A percentile compares a stretch with the other conserved stretches of the same genome.
Evolutionary conservation across 2,113 vertebrate genomes (phyloP).

Genomic region (Mesembrinibis cayennensis): DNA sequence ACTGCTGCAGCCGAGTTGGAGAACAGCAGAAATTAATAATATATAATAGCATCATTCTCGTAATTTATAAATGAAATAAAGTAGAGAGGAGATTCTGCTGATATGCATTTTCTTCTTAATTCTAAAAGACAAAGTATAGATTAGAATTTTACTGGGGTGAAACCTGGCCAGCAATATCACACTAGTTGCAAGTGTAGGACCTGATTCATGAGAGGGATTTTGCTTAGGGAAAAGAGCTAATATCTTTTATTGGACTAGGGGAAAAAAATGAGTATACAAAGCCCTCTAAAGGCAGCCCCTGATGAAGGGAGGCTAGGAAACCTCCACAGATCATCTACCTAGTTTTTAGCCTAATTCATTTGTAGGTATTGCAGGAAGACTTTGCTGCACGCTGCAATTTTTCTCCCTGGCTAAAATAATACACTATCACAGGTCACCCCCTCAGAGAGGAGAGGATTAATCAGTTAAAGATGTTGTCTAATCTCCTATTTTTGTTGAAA

Average conservation of each 20-base stretch:
- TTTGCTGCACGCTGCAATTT: not conserved
- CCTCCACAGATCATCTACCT: not conserved
- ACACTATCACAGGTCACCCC: constrained; percentile 15
- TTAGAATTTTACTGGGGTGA: constrained; percentile 80
- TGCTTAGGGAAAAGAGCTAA: constrained; percentile 73
- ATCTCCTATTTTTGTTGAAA: constrained; percentile 34
- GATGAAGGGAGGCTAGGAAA: constrained; percentile 36
- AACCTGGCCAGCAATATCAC: constrained; percentile 74
- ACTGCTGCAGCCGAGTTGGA: constrained; percentile 84
- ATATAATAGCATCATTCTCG: constrained; percentile 97
- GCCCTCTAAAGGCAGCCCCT: constrained; percentile 50
- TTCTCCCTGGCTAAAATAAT: constrained; percentile 30
- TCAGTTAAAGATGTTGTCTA: constrained; percentile 62
- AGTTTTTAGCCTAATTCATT: constrained; percentile 32
- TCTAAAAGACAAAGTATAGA: constrained; percentile 83
- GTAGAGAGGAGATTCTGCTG: constrained; percentile 90
- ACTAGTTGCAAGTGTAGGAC: constrained; percentile 70
- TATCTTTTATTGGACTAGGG: constrained; percentile 70
- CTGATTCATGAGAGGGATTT: constrained; percentile 75
- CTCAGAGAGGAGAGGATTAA: constrained; percentile 38
- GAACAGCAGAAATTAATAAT: constrained; percentile 99
- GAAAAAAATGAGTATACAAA: constrained; percentile 65
- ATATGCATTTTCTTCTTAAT: constrained; percentile 84
- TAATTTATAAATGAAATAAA: constrained; percentile 99
- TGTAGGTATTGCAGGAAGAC: constrained; percentile 18